Conservation (phyloP, 2,888 invertebrate genomes). For the Pseudoips prasinana region DNA sequence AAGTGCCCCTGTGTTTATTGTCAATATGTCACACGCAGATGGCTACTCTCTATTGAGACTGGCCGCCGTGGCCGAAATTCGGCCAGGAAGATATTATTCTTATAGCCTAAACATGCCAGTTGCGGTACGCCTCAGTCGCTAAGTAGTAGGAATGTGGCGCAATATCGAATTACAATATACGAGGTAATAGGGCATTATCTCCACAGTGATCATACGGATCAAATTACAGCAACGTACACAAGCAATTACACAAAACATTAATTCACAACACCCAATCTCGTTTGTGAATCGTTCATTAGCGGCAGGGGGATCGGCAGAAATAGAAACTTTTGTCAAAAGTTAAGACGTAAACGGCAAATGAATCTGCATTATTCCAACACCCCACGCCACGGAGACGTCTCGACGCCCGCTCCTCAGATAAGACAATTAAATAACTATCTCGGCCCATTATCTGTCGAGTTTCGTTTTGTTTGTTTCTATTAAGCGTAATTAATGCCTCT, state of each 20-base stretch:
- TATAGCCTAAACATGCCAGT: too few species aligned
- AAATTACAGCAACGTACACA: conserved; percentile 49
- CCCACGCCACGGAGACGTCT: conserved; percentile 34
- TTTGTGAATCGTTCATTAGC: conserved; percentile 70
- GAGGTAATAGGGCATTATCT: too few species aligned
- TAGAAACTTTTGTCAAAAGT: conserved; percentile 71
- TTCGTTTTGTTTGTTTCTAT: conserved; percentile 76
- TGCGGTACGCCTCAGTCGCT: not conserved
- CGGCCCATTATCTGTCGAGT: conserved; percentile 67
- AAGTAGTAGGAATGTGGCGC: not conserved
- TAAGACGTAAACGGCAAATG: conserved; percentile 68
- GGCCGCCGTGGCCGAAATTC: too few species aligned
- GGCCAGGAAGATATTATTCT: too few species aligned
- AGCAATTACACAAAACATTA: conserved; percentile 72
- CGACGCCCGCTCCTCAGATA: conserved; percentile 55
- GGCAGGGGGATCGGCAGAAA: conserved; percentile 53
- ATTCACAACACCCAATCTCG: conserved; percentile 61
- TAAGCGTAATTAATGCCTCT: conserved; percentile 69
- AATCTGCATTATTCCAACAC: conserved; percentile 62
- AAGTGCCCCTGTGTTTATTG: too few species aligned
- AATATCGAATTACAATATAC: too few species aligned
- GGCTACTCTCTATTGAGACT: too few species aligned
- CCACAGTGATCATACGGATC: conserved; percentile 1
- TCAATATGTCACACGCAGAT: too few species aligned
- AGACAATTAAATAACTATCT: conserved; percentile 77